Percentiles rank a stretch among this genome's conserved stretches.
Conservation (phyloP, 1,140 invertebrate species). For the silkworm (Bombyx mori) region DNA sequence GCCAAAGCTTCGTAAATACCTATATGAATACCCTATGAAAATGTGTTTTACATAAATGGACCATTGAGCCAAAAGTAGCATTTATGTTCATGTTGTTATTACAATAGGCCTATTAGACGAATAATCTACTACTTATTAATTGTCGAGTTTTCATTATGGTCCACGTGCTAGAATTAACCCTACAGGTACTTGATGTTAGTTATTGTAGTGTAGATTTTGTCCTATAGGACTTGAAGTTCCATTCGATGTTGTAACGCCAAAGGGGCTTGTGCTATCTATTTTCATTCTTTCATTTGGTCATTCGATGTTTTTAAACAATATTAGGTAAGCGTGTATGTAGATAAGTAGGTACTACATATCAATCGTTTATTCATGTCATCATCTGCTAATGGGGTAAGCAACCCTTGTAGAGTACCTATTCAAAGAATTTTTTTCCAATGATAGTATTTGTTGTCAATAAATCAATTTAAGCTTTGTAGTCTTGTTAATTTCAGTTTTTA, state of each 20-base stretch:
- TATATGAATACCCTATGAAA: background rate
- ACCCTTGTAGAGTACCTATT: no score
- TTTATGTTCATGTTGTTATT: conserved; percentile 2
- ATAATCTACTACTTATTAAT: conserved; percentile 22
- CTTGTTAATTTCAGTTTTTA: no score
- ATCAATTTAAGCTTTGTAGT: no score
- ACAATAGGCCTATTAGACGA: conserved; percentile 48
- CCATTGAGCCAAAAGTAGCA: no score
- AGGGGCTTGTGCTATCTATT: background rate
- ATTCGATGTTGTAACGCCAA: background rate
- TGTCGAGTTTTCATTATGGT: conserved; percentile 33
- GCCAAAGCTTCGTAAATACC: conserved; percentile 4
- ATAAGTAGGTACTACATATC: no score
- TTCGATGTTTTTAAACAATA: no score
- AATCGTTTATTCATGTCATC: no score
- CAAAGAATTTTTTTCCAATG: no score
- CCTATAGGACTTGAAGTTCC: conserved; percentile 15
- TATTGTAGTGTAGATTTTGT: conserved; percentile 32
- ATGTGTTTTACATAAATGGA: background rate
- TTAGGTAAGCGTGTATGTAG: no score
- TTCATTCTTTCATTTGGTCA: no score
- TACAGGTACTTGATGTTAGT: conserved; percentile 53
- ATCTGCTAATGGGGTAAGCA: no score
- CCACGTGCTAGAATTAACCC: conserved; percentile 38
- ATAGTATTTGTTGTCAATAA: no score